These are phyloP conservation scores for Rhynchotus rufescens DNA, from an alignment of 2,797 vertebrate species.

Conservation along the genomic window DNA sequence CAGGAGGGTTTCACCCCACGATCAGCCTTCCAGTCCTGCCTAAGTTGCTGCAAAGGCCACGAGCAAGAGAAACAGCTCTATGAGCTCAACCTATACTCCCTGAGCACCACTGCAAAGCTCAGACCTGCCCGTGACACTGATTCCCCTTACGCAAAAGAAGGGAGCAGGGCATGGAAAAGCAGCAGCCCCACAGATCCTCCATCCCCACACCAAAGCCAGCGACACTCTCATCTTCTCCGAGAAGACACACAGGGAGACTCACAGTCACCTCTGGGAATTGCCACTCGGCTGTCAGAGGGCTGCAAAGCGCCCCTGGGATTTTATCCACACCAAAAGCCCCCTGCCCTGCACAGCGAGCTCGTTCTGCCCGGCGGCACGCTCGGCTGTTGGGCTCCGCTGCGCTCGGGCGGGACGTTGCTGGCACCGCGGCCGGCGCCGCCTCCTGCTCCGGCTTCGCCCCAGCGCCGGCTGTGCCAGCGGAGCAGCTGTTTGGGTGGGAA, in stretches of 20 bases:
- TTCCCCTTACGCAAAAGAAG: not conserved
- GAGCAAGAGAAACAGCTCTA: not conserved
- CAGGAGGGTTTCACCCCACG: not conserved
- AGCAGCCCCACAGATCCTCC: not conserved
- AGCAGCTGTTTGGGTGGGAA: constrained; percentile 50
- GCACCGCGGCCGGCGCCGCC: not conserved
- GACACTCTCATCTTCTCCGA: not conserved
- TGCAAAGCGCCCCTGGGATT: not conserved
- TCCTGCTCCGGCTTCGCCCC: accelerated
- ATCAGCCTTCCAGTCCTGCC: not conserved
- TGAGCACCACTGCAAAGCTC: not conserved
- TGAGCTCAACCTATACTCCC: not conserved
- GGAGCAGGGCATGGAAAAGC: not conserved
- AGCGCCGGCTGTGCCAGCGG: not conserved
- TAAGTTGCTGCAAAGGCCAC: not conserved
- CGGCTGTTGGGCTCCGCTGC: not conserved
- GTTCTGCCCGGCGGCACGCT: accelerated
- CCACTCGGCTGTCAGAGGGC: not conserved
- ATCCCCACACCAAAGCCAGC: not conserved
- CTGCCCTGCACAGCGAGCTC: not conserved
- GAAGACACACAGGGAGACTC: not conserved
- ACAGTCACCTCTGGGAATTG: not conserved
- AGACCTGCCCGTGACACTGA: not conserved
- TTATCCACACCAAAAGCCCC: not conserved
- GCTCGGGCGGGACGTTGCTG: not conserved